Base-by-base conservation (phyloP, 1,140 invertebrate species). In the Hypothenemus hampei region DNA sequence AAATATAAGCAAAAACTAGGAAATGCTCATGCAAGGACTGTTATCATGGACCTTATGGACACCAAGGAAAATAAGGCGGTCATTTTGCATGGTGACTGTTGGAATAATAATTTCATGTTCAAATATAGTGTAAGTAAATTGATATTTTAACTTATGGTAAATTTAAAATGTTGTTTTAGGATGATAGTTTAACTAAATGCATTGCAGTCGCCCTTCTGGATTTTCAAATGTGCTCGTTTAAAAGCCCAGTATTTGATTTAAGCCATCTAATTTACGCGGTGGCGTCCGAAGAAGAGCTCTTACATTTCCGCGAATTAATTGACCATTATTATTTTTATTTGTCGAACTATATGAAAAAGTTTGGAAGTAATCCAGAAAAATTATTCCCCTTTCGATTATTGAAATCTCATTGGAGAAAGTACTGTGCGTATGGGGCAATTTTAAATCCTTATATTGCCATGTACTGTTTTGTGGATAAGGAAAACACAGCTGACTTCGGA, bases 201-300 rank as follows among this genome's bases (percentile, higher is more conserved):
- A 45, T 13, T 24, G 72, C 78, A 24, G 62, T 75, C 16, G 35
- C 33, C 23, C 59, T 81, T 0, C 47, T 81, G 6, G 80, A 82
- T 57, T 78, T 75, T 64, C 79, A 81, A 61, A 62, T 80, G 7
- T 66, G 70, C 7, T 68, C 75, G 6, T 73, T 75, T 46, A 70
- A 73, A 3, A 80, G 78, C 4, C 80, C 80, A 3, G 72, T 77
- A 0, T 73, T 73, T 1, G 80, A 81, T 51, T 57, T 82, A 31
- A 71, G 71, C 0, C 77, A 80, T 55, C 78, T 75, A 45, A 65
- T 82, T 4, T 81, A 76, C 52, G 73, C 72, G 57, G 74, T 73
- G 39, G 75, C 77, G 0, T 73, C 76, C 11, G 55, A 70, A 41
- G 60, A 72, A 4, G 71, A 79, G 24, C 66, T 78, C n/a, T 47